Evolutionary conservation across 92 coral and sea anemone genomes (phyloP).

Genomic region (Isaurus tuberculatus): DNA sequence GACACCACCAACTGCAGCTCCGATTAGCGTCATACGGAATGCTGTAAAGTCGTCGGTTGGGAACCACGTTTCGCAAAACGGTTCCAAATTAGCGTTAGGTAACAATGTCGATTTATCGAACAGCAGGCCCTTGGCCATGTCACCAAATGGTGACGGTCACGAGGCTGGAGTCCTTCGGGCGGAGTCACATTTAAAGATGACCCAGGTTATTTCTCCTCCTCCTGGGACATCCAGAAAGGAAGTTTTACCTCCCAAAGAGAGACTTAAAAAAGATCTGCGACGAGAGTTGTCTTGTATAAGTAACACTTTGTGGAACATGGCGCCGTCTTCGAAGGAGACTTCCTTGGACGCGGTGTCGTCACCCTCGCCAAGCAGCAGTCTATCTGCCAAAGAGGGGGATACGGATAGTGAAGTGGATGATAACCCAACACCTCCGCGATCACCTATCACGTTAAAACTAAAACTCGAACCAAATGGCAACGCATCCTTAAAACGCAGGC

Average conservation of each 20-base stretch:
- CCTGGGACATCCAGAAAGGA: slow-evolving; percentile 1
- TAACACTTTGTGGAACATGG: background rate
- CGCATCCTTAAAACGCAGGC: slow-evolving; percentile 56
- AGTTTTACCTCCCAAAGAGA: slow-evolving; percentile 39
- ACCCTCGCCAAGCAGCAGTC: slow-evolving; percentile 29
- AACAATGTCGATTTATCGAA: background rate
- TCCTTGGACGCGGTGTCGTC: slow-evolving; percentile 7
- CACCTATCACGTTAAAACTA: slow-evolving; percentile 35
- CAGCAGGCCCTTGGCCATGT: background rate
- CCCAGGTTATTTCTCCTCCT: slow-evolving; percentile 19
- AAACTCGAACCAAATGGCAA: slow-evolving; percentile 36
- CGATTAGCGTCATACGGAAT: slow-evolving; percentile 12
- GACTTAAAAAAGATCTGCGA: slow-evolving; percentile 32
- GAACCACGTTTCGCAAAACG: slow-evolving; percentile 8
- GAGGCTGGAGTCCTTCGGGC: background rate
- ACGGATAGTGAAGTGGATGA: slow-evolving; percentile 20
- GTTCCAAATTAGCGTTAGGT: background rate
- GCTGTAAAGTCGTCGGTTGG: slow-evolving; percentile 1
- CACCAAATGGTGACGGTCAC: slow-evolving; percentile 15
- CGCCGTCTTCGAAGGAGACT: background rate
- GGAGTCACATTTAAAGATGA: background rate
- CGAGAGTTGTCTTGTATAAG: slow-evolving; percentile 12
- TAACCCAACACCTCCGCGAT: slow-evolving; percentile 23
- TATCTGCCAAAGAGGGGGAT: slow-evolving; percentile 18
- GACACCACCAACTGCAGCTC: background rate